A percentile compares a stretch with the other conserved stretches of the same genome.
Evolutionary conservation across 2,888 invertebrate genomes (phyloP).

Genomic region (Ophonus ardosiacus): DNA sequence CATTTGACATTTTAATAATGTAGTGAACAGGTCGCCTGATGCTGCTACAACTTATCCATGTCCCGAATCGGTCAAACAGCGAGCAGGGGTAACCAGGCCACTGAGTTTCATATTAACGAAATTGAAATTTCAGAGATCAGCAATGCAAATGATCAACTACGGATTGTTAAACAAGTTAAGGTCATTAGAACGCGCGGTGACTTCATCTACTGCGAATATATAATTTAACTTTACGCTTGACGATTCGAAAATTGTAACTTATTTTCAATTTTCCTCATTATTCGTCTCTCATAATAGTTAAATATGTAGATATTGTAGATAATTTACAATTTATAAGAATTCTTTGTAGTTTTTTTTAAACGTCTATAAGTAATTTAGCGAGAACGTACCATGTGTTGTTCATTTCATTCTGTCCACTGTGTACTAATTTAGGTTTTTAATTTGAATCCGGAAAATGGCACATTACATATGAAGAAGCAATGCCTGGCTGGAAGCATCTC

Average conservation of each 20-base stretch:
- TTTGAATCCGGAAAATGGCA: no score
- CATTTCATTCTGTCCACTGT: no score
- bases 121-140: conserved; percentile 49
- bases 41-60: not conserved
- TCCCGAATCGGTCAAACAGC: not conserved
- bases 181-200: conserved; percentile 19
- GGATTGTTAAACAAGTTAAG: not conserved
- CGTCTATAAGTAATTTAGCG: no score
- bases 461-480: no score
- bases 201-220: conserved; percentile 17
- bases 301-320: no score
- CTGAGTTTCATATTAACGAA: conserved; percentile 21
- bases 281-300: not conserved
- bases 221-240: conserved; percentile 36
- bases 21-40: not conserved
- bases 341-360: no score
- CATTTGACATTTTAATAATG: conserved; percentile 5
- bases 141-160: conserved; percentile 47
- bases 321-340: no score
- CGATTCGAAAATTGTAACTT: conserved; percentile 4
- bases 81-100: not conserved
- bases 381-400: no score
- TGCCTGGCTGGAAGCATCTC: no score
- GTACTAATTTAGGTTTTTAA: no score
- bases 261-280: conserved; percentile 29